These are phyloP conservation scores for Platerodrilus igneus DNA, from an alignment of 2,888 invertebrate species.

Conservation along the genomic window DNA sequence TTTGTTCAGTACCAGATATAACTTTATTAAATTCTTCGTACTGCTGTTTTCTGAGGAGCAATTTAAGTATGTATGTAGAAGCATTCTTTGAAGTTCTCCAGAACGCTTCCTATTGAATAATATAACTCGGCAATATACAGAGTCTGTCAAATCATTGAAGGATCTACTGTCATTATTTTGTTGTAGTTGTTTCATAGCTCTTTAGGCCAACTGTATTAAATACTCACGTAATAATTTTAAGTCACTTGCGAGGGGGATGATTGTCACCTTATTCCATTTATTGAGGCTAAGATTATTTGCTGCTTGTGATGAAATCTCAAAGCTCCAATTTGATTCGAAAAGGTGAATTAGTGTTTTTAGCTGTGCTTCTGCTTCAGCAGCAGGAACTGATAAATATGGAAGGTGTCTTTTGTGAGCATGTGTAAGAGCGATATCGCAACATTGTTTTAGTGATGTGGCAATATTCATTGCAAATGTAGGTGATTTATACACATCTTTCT, in stretches of 20 bases:
- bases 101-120: constrained; percentile 21
- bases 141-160: constrained; percentile 14
- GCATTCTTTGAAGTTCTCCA: constrained; percentile 18
- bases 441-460: constrained; percentile 17
- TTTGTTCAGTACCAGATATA: constrained; percentile 4
- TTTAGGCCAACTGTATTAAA: constrained; percentile 11
- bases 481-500: too few species aligned
- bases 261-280: constrained; percentile 20
- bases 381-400: not conserved
- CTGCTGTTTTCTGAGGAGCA: not conserved
- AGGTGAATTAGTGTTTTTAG: constrained; percentile 18
- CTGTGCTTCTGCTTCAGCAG: constrained; percentile 18
- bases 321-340: constrained; percentile 17
- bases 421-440: too few species aligned
- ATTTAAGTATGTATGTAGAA: constrained; percentile 7
- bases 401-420: constrained; percentile 9
- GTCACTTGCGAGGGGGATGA: constrained; percentile 17
- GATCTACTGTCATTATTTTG: constrained; percentile 3
- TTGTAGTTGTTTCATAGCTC: too few species aligned
- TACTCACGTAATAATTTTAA: constrained; percentile 18
- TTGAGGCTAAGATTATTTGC: constrained; percentile 15
- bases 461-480: constrained; percentile 21
- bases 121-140: constrained; percentile 16
- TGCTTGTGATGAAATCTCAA: constrained; percentile 19
- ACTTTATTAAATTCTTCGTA: constrained; percentile 7